These are phyloP conservation scores for Dynastes grantii DNA, from an alignment of 2,888 invertebrate species.

Conservation along the genomic window DNA sequence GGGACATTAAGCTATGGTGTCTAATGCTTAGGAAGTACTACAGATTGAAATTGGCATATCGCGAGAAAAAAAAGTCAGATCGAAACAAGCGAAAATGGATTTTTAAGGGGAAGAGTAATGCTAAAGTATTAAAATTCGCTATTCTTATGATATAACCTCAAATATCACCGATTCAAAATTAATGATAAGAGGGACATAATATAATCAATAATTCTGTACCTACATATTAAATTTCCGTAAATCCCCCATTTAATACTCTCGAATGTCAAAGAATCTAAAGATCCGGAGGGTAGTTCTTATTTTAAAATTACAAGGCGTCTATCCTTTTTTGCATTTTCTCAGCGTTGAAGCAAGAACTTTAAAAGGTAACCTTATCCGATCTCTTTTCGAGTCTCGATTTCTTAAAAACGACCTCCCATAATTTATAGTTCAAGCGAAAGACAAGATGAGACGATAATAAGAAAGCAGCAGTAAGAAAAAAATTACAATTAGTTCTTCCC, in stretches of 20 bases:
- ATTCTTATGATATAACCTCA: too few relatives aligned
- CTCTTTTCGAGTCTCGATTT: conserved; percentile 10
- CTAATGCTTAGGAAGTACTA: too few relatives aligned
- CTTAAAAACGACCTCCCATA: conserved; percentile 5
- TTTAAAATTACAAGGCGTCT: conserved; percentile 19
- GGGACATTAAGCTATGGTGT: too few relatives aligned
- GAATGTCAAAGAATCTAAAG: conserved; percentile 4
- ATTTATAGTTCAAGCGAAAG: conserved; percentile 17
- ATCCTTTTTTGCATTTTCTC: conserved; percentile 10
- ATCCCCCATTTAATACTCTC: not conserved
- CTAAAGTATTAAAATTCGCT: too few relatives aligned
- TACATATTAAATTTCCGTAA: conserved; percentile 6
- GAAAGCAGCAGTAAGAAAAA: conserved; percentile 1
- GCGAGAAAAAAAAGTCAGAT: too few relatives aligned
- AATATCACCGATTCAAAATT: too few relatives aligned
- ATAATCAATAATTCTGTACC: too few relatives aligned
- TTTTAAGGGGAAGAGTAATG: too few relatives aligned
- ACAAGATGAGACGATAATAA: conserved; percentile 2
- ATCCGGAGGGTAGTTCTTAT: not conserved
- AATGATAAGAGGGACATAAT: too few relatives aligned
- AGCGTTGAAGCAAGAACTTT: not conserved
- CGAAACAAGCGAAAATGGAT: too few relatives aligned
- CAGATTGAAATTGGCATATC: too few relatives aligned
- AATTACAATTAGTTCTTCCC: not conserved
- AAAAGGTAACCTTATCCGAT: conserved; percentile 18